These are phyloP conservation scores for Crossaster papposus DNA, from an alignment of 53 echinoderm and acorn worm genomes.

Conservation along the genomic window DNA sequence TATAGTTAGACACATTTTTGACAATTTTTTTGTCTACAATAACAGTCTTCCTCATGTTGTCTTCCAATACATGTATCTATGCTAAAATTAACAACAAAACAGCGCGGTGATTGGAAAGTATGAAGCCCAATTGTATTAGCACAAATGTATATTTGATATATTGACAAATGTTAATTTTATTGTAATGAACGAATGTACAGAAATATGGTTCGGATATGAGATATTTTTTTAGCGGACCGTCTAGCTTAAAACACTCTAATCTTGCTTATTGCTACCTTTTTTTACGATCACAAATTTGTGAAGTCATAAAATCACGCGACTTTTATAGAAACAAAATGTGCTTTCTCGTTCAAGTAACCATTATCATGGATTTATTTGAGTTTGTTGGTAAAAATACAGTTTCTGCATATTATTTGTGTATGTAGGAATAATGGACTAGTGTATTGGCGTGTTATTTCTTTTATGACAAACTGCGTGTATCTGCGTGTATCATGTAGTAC, in stretches of 20 bases:
- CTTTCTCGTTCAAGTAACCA: constrained; percentile 32
- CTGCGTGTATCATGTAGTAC: constrained; percentile 33
- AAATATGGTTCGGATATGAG: not conserved
- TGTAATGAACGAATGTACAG: not conserved
- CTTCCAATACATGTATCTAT: not conserved
- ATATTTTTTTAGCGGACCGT: not conserved
- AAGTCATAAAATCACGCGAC: not conserved
- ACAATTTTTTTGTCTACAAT: not conserved
- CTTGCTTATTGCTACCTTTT: not conserved
- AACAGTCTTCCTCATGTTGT: not conserved
- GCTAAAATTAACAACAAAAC: not conserved
- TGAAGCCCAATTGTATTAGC: not conserved
- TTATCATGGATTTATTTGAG: not conserved
- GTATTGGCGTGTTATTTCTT: constrained; percentile 12
- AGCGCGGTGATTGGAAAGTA: not conserved
- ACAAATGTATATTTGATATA: not conserved
- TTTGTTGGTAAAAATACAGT: not conserved
- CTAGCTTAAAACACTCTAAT: not conserved
- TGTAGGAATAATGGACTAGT: constrained; percentile 1
- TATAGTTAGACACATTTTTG: not conserved
- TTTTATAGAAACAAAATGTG: constrained; percentile 31
- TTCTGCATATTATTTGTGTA: constrained; percentile 31
- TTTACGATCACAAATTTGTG: not conserved
- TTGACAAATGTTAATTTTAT: not conserved
- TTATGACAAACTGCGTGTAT: constrained; percentile 42